Evolutionary conservation across 2,888 invertebrate genomes (phyloP).

Genomic region (Pardosa pseudoannulata): DNA sequence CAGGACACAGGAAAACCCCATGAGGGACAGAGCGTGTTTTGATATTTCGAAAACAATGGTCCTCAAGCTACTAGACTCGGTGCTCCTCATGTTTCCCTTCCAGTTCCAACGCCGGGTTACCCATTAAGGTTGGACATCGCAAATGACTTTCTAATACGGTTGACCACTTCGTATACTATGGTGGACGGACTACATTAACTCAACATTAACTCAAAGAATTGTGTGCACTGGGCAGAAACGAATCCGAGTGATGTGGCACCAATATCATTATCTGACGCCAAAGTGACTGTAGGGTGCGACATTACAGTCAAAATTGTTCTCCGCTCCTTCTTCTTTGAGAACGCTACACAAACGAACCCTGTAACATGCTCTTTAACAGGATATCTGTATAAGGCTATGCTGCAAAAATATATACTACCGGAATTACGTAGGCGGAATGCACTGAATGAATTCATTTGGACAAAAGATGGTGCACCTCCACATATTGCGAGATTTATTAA

Average conservation of each 20-base stretch:
- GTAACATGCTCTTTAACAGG: slow-evolving; percentile 3
- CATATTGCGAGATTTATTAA: neutral
- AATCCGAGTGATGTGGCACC: neutral
- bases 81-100: too few species aligned
- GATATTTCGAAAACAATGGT: too few species aligned
- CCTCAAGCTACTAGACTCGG: too few species aligned
- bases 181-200: too few species aligned
- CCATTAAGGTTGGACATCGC: too few species aligned
- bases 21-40: too few species aligned
- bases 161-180: too few species aligned
- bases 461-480: slow-evolving; percentile 1
- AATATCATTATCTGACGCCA: neutral
- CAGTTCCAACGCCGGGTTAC: too few species aligned
- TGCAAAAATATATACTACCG: neutral
- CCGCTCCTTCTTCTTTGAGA: neutral
- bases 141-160: too few species aligned
- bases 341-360: too few species aligned
- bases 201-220: slow-evolving; percentile 6
- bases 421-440: neutral
- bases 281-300: neutral
- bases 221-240: slow-evolving; percentile 7
- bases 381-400: neutral
- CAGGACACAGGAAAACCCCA: too few species aligned
- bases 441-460: slow-evolving; percentile 20
- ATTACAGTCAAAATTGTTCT: slow-evolving; percentile 6